Evolutionary conservation across 2,113 vertebrate species (phyloP), one percentile per base, ranked within the genome.

Genomic region (Taurulus bubalis): DNA sequence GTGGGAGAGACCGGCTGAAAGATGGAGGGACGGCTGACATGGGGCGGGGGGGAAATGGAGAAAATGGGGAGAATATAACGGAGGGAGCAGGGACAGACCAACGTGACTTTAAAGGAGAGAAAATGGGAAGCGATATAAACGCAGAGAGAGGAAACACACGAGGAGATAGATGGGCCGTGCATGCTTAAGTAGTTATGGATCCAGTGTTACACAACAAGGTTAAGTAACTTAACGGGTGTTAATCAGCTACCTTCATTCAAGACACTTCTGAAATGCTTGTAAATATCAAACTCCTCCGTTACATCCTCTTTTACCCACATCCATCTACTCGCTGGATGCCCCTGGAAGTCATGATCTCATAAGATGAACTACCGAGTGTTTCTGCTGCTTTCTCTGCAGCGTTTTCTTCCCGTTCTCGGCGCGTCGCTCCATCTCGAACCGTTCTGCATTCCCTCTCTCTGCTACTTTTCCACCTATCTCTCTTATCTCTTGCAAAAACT

Each of bases 121-220:
- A 63, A 49, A 9, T 0, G 12, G 0, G 16, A 56, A 26, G 20
- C 55, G 22, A 32, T 5, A 26, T 5, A 53, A 24, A 10, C 1
- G 4, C 40, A 71, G n/a, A 56, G 10, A 28, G 11, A 20, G 34
- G 51, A 34, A 51, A 63, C 0, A 18, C 16, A 36, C 1, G 16
- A 24, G 32, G 3, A 5, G 20, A 26, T 3, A 47, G 69, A 74
- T 1, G 8, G 36, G 30, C 18, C 0, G 7, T 49, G 59, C 55
- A 28, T 30, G n/a, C 40, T n/a, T 10, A 24, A 36, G 28, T 24
- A 66, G 32, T 42, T 79, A 62, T 80, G 77, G 76, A 87, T 73
- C 64, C 60, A 14, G 68, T 74, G 90, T 93, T 94, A 93, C 92
- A 91, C 90, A 93, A 92, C 90, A 40, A 55, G 0, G 51, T 92